Conservation (phyloP, 2,888 invertebrate genomes). For the Rhabditophanes sp. region DNA sequence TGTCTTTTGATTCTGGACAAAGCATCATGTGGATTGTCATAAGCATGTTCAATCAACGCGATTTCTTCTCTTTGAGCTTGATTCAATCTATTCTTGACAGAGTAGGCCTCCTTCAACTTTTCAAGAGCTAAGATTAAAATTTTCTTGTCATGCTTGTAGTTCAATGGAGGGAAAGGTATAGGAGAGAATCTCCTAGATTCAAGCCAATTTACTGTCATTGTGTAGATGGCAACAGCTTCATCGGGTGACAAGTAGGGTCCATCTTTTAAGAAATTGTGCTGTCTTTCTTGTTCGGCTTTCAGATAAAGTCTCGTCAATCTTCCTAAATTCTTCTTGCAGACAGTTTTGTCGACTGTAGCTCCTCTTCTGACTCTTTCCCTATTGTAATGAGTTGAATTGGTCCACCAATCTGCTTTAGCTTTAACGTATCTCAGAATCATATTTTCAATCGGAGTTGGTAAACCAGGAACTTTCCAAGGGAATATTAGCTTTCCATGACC, state of each 20-base stretch:
- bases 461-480: conserved; percentile 98
- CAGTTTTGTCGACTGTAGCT: conserved; percentile 99
- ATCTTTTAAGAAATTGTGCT: conserved; percentile 97
- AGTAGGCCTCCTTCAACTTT: conserved; percentile 49
- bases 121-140: conserved; percentile 87
- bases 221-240: conserved; percentile 98
- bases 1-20: conserved; percentile 96
- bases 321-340: conserved; percentile 97
- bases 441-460: conserved; percentile 97
- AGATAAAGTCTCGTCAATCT: conserved; percentile 86
- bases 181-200: conserved; percentile 95
- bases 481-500: conserved; percentile 99
- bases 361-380: conserved; percentile 91
- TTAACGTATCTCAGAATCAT: conserved; percentile 99
- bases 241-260: conserved; percentile 98
- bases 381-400: conserved; percentile 98
- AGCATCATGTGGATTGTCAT: conserved; percentile 98
- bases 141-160: conserved; percentile 98
- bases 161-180: conserved; percentile 94
- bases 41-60: conserved; percentile 95
- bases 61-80: conserved; percentile 96
- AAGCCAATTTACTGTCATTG: conserved; percentile 97
- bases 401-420: conserved; percentile 99
- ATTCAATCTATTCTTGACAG: conserved; percentile 57
- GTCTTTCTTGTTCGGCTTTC: conserved; percentile 91